phyloP scores from a whole-genome alignment of 1,140 invertebrate species.

The Brachionus paranguensis region DNA sequence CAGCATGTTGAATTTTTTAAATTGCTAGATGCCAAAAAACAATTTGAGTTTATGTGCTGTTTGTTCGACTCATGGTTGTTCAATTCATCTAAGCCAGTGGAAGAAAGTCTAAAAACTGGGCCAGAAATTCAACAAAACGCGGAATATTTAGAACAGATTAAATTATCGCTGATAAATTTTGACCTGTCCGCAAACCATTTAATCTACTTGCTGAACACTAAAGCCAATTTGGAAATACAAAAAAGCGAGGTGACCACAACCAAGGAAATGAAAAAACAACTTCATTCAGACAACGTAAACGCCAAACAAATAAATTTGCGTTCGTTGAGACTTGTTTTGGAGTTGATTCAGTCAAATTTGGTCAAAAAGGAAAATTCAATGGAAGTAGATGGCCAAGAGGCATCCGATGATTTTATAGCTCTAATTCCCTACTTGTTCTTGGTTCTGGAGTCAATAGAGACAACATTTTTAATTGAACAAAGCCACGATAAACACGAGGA shows the following conservation, averaged over 20 bases:
- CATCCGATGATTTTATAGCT: neutral
- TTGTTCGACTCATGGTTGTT: neutral
- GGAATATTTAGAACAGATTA: neutral
- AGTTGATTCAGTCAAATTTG: neutral
- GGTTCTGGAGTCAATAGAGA: neutral
- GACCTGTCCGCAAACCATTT: neutral
- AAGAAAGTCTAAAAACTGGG: neutral
- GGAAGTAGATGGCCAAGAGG: neutral
- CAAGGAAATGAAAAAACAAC: slow-evolving; percentile 29
- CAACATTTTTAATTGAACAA: neutral
- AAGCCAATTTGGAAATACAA: slow-evolving; percentile 10
- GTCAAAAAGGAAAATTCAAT: neutral
- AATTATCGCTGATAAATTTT: neutral
- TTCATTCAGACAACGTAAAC: neutral
- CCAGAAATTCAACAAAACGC: neutral
- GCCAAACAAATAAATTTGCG: neutral
- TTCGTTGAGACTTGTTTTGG: neutral
- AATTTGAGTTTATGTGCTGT: slow-evolving; percentile 3
- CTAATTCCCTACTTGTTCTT: slow-evolving; percentile 15
- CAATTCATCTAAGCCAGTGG: neutral
- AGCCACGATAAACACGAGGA: neutral
- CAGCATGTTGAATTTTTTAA: neutral
- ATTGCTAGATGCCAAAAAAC: neutral
- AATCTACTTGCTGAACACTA: neutral
- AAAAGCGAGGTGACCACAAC: neutral